These are phyloP conservation scores for Belgica antarctica DNA, from an alignment of 2,888 invertebrate species.

Conservation along the genomic window DNA sequence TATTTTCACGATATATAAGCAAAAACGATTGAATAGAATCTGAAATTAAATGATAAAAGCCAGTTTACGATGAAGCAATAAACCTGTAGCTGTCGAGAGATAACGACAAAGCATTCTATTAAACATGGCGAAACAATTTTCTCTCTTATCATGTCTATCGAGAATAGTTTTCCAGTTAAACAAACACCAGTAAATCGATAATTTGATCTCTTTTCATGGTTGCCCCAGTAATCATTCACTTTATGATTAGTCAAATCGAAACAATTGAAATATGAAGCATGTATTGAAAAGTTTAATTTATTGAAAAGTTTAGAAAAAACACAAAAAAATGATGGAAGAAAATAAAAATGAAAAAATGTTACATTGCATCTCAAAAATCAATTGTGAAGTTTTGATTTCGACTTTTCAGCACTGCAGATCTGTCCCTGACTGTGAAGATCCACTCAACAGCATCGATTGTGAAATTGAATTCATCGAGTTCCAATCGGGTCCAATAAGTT, in stretches of 20 bases:
- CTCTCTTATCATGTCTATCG: constrained; percentile 11
- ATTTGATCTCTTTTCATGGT: background rate
- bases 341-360: constrained; percentile 1
- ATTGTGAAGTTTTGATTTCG: too few species aligned
- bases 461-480: too few species aligned
- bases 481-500: too few species aligned
- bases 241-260: background rate
- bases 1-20: background rate
- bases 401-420: too few species aligned
- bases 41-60: background rate
- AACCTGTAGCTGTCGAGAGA: background rate
- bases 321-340: constrained; percentile 20
- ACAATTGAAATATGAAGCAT: background rate
- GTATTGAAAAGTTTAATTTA: too few species aligned
- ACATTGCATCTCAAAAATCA: constrained; percentile 24
- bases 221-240: background rate
- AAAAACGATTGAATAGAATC: background rate
- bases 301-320: background rate
- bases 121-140: background rate
- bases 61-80: constrained; percentile 16
- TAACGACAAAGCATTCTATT: background rate
- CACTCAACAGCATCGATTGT: too few species aligned
- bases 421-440: too few species aligned
- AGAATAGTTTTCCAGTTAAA: background rate
- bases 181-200: background rate